Evolutionary conservation across 2,113 vertebrate genomes (phyloP), one percentile per base, ranked within the genome.

Genomic region (Caranx ignobilis): DNA sequence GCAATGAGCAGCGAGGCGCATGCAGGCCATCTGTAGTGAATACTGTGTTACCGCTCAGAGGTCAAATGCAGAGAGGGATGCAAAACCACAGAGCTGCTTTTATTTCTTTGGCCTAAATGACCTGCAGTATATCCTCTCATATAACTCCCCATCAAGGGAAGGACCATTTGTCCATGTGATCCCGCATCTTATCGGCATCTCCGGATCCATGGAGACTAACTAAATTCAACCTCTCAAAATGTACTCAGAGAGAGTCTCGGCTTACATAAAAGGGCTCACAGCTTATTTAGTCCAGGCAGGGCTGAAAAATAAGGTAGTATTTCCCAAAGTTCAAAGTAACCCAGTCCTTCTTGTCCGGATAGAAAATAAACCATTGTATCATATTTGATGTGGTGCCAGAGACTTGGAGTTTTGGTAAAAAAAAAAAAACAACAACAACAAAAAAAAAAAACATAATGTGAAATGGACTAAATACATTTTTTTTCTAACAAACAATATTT

Each of bases 11-110:
- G 79, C 54, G 87, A 91, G 73, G 91, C 83, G 72, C 89, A 77
- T 66, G 76, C 90, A 47, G 79, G 73, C 93, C 93, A 94, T 95
- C 92, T 94, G 94, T 62, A 79, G 86, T 64, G 70, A 77, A 82
- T 87, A 62, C 78, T 37, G 50, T 65, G 69, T 81, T 80, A 50
- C 50, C 31, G 60, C 87, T 89, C 83, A 77, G 92, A 94, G 94
- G 93, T 94, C 91, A 91, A 86, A 86, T 19, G 34, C 64, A 48
- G 62, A 65, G 69, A 90, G 77, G 11, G 60, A 86, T 65, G 78
- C 60, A 82, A 84, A 84, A 85, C 73, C 79, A 60, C 79, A 62
- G 41, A 56, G 70, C 71, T 71, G 81, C 87, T 87, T 88, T 90
- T 84, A 84, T 83, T 68, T 63, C 84, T 75, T 74, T 77, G 55